Evolutionary conservation across 2,797 vertebrate genomes (phyloP).

Genomic region (Harpagifer antarcticus): DNA sequence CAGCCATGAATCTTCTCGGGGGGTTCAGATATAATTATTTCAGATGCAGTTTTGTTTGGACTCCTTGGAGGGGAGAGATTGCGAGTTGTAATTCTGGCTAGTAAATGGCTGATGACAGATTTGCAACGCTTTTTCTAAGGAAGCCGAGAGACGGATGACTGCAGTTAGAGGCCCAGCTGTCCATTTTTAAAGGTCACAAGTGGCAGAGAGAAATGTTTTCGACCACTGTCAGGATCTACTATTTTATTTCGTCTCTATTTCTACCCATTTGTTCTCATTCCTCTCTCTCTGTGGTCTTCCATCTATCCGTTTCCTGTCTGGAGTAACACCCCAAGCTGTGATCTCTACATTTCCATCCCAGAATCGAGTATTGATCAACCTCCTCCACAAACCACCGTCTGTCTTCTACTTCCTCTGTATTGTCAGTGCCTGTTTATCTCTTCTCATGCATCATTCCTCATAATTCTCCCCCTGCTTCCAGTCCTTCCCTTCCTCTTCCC

Average conservation of each 20-base stretch:
- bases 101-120: conserved; percentile 35
- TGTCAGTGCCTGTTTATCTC: conserved; percentile 32
- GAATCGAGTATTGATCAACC: conserved; percentile 41
- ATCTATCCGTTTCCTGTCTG: conserved; percentile 34
- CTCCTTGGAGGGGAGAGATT: conserved; percentile 7
- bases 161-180: conserved; percentile 20
- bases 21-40: conserved; percentile 50
- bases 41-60: conserved; percentile 28
- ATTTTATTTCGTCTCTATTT: neutral
- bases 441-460: conserved; percentile 37
- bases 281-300: neutral
- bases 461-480: conserved; percentile 31
- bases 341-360: conserved; percentile 53
- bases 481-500: conserved; percentile 39
- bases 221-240: neutral
- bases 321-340: conserved; percentile 39
- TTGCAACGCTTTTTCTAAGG: conserved; percentile 5
- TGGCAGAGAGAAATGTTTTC: conserved; percentile 43
- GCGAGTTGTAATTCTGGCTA: conserved; percentile 14
- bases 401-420: conserved; percentile 12
- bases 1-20: conserved; percentile 17
- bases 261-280: neutral
- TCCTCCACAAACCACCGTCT: conserved; percentile 12
- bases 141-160: conserved; percentile 27
- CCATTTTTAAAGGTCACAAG: conserved; percentile 47